Conservation (phyloP, 35 echinoderm and acorn worm genomes). For the Lytechinus pictus region DNA sequence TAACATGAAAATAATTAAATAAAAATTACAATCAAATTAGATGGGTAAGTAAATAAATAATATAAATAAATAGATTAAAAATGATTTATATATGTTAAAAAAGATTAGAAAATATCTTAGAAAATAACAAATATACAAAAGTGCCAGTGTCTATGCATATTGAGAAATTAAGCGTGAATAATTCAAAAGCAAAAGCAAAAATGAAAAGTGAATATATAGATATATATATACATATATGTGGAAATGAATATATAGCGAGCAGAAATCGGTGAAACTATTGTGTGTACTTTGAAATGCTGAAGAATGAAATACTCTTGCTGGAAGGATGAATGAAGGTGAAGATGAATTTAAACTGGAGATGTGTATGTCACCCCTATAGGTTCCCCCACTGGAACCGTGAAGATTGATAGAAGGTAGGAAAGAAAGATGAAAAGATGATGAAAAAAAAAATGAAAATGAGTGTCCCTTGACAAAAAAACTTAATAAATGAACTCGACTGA, state of each 20-base stretch:
- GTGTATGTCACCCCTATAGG: constrained; percentile 8
- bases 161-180: neutral
- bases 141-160: no score
- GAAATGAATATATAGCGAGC: neutral
- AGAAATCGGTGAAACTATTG: neutral
- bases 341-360: constrained; percentile 26
- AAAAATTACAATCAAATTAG: no score
- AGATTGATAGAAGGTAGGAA: constrained; percentile 30
- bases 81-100: no score
- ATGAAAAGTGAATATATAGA: neutral
- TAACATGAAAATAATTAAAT: no score
- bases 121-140: neutral
- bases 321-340: neutral
- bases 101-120: neutral
- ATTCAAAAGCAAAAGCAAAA: neutral
- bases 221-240: neutral
- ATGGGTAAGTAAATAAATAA: no score
- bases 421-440: neutral
- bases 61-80: no score
- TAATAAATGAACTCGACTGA: no score
- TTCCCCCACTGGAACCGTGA: neutral
- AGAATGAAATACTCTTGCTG: neutral
- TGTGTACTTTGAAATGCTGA: constrained; percentile 18
- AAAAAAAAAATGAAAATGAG: neutral
- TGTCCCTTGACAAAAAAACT: neutral